Conservation (phyloP, 2,113 vertebrate genomes). For the Microcebus lehilahytsara region DNA sequence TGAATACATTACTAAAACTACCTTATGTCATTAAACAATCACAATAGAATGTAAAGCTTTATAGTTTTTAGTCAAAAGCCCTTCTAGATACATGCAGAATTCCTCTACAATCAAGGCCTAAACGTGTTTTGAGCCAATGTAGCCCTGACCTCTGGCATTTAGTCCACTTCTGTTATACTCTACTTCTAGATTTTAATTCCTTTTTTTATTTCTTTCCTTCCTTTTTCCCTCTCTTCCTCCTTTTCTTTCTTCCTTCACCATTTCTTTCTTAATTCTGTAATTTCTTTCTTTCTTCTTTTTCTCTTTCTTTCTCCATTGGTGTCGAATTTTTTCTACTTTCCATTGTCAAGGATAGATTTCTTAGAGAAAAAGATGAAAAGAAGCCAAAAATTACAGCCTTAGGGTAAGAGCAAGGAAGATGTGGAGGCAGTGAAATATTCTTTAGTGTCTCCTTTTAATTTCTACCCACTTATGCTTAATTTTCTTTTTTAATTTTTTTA, state of each 20-base stretch:
- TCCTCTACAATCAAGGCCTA: not conserved
- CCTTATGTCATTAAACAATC: slow-evolving; percentile 8
- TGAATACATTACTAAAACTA: slow-evolving; percentile 57
- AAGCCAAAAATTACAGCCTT: not conserved
- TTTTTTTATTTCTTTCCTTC: not conserved
- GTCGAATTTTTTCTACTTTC: not conserved
- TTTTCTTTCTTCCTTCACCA: not conserved
- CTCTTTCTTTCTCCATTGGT: not conserved
- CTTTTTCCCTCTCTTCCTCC: not conserved
- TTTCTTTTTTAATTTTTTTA: not conserved
- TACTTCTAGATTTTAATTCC: not conserved
- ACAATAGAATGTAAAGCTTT: slow-evolving; percentile 16
- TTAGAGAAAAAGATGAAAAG: not conserved
- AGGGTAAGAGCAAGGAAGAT: not conserved
- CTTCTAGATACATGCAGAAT: not conserved
- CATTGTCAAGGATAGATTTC: not conserved
- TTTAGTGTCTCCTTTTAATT: not conserved
- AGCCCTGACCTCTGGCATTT: not conserved
- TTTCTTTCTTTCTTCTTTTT: not conserved
- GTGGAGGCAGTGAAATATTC: not conserved
- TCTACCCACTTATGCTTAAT: not conserved
- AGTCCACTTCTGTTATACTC: not conserved
- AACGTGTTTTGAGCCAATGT: not conserved
- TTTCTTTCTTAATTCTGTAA: not conserved
- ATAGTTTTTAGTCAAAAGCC: slow-evolving; percentile 18